These are phyloP conservation scores for Troglohyphantes excavatus DNA, from an alignment of 2,888 invertebrate genomes.

Conservation along the genomic window DNA sequence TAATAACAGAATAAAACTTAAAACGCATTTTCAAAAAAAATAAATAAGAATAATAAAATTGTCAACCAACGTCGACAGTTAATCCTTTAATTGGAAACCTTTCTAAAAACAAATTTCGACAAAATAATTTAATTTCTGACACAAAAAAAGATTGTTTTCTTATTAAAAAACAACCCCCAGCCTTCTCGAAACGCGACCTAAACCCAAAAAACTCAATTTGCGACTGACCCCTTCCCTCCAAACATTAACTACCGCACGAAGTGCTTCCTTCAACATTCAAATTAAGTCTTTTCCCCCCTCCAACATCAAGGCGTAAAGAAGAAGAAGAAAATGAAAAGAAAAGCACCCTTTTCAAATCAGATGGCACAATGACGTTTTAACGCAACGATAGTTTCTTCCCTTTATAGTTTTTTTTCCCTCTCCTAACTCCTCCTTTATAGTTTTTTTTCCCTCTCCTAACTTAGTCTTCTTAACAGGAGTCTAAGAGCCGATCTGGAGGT, in stretches of 20 bases:
- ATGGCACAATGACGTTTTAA: slow-evolving; percentile 73
- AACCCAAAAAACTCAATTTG: neutral
- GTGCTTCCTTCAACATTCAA: slow-evolving; percentile 72
- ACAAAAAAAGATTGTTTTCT: neutral
- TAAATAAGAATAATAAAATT: no score
- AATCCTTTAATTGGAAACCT: no score
- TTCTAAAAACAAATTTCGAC: no score
- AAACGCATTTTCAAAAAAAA: no score
- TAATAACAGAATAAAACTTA: no score
- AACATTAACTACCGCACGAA: slow-evolving; percentile 54
- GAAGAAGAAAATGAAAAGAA: slow-evolving; percentile 59
- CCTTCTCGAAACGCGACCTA: neutral
- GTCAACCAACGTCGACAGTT: no score
- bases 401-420: slow-evolving; percentile 41
- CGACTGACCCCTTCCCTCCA: neutral
- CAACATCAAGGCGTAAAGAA: slow-evolving; percentile 45
- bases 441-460: slow-evolving; percentile 28
- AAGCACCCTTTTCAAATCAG: slow-evolving; percentile 63
- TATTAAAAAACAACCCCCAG: neutral
- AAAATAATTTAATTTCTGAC: no score
- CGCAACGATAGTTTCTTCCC: slow-evolving; percentile 60
- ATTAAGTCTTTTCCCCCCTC: slow-evolving; percentile 65
- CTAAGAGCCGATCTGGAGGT: slow-evolving; percentile 3
- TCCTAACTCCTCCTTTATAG: slow-evolving; percentile 38
- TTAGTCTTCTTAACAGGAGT: slow-evolving; percentile 23